Evolutionary conservation across 2,113 vertebrate genomes (phyloP), one percentile per base, ranked within the genome.

Genomic region (Nannobrachium achirus): DNA sequence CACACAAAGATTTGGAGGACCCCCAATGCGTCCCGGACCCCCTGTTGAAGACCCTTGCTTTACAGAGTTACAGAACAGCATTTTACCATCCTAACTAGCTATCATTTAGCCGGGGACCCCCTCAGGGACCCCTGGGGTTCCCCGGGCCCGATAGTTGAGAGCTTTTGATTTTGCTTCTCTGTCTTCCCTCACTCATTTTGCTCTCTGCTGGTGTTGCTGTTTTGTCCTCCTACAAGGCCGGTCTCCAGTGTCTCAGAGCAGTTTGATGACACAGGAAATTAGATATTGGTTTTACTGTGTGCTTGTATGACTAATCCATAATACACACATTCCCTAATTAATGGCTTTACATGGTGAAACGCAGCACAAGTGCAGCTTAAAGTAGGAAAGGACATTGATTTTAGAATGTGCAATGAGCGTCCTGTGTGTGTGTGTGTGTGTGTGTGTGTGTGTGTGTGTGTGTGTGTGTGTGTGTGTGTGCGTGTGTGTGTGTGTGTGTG

Each of bases 311-410:
- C 61, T 78, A 80, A 82, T 89, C 82, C 58, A 85, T 86, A 57
- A 68, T 56, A 68, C 46, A 51, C 66, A 40, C 67, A 69, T 74
- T n/a, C n/a, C n/a, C n/a, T n/a, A 78, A 88, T 64, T 84, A 80
- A 76, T 59, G 65, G 49, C 51, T 65, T 8, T 66, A 33, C 40
- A 51, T 83, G 77, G 78, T 78, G 56, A 41, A 76, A 80, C 48
- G 52, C 74, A 81, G n/a, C n/a, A 50, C 56, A 38, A 19, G 20
- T 80, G 77, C 44, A 44, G 60, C 72, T 70, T 70, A 75, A 66
- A 84, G 60, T 16, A 76, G 83, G 71, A 86, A 86, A n/a, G n/a
- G n/a, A n/a, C n/a, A 88, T 83, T 71, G 73, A 86, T 72, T 74
- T 66, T 75, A 13, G 67, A 70, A 66, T 63, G n/a, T 42, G 58